Evolutionary conservation across 2,113 vertebrate genomes (phyloP), one percentile per base, ranked within the genome.

Genomic region (Phasianus colchicus): DNA sequence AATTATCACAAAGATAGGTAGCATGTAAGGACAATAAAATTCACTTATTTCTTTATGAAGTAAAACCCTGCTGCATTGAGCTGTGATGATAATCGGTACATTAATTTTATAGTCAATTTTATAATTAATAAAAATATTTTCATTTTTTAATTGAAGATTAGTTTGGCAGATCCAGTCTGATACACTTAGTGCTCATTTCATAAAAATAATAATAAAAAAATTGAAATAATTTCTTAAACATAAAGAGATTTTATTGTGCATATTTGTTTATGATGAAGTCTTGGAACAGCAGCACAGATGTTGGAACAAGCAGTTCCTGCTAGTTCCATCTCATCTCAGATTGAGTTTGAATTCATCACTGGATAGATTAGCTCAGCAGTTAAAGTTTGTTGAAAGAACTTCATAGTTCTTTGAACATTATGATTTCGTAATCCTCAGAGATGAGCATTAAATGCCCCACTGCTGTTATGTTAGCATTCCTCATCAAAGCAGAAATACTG

Each of bases 241-340:
- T 78, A 22, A 58, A 61, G 73, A 81, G 17, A 52, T 81, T 88
- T 93, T 88, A 78, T 61, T 92, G 61, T 69, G 73, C 65, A n/a
- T 69, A 67, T 93, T 90, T 95, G 55, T 94, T 96, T 95, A 94
- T 63, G 94, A 77, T 52, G 9, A 77, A 75, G 38, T 57, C 34
- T 93, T 78, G 76, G 43, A 96, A 90, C 32, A 74, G 57, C 47
- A 95, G 92, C 73, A 93, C 86, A 95, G 92, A 93, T 96, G 86
- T 88, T 81, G 52, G 73, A 95, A 93, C 79, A 94, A 95, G 71
- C 54, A 67, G 55, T 24, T 78, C 55, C 50, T 81, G 7, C 70
- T 88, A 81, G 70, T 47, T 81, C 45, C 50, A 42, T 40, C 32
- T 84, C 32, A 71, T 58, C 66, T 89, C 82, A 84, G 34, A 71